A percentile compares a stretch with the other conserved stretches of the same genome.
Conservation (phyloP, 2,113 vertebrate species). For the Ciconia stormi region DNA sequence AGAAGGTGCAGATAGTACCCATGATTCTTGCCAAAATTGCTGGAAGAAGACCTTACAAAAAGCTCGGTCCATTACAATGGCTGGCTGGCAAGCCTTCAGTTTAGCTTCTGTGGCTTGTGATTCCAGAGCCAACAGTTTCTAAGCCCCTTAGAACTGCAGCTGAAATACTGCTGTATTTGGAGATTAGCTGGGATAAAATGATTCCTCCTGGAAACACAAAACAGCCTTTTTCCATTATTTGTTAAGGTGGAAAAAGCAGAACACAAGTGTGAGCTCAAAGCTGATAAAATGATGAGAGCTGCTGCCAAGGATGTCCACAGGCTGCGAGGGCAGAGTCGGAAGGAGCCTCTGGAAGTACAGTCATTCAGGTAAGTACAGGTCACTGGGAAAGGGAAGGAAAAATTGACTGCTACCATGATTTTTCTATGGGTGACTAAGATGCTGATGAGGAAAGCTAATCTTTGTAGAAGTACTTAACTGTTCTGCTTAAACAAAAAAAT, state of each 20-base stretch:
- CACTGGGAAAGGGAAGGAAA: not conserved
- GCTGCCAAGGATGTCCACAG: slow-evolving; percentile 95
- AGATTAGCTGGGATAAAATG: not conserved
- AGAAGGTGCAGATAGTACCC: not conserved
- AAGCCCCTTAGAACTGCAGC: not conserved
- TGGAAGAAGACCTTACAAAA: not conserved
- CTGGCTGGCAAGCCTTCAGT: not conserved
- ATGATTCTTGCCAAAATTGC: not conserved
- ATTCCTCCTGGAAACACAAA: not conserved
- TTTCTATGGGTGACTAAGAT: not conserved
- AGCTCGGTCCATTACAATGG: not conserved
- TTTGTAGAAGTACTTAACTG: not conserved
- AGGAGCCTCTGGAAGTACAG: slow-evolving; percentile 91
- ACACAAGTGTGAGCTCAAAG: slow-evolving; percentile 85
- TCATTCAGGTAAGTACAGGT: slow-evolving; percentile 86
- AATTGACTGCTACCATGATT: not conserved
- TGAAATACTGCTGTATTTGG: not conserved
- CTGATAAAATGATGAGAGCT: slow-evolving; percentile 93
- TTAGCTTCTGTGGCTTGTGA: not conserved
- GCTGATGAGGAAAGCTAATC: not conserved
- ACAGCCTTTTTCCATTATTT: not conserved
- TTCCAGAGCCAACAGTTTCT: not conserved
- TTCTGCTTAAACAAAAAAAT: not conserved
- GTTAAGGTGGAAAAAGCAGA: slow-evolving; percentile 82
- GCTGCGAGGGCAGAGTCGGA: slow-evolving; percentile 89